Evolutionary conservation across 2,888 invertebrate species (phyloP).

Genomic region (Chrysodeixis includens): DNA sequence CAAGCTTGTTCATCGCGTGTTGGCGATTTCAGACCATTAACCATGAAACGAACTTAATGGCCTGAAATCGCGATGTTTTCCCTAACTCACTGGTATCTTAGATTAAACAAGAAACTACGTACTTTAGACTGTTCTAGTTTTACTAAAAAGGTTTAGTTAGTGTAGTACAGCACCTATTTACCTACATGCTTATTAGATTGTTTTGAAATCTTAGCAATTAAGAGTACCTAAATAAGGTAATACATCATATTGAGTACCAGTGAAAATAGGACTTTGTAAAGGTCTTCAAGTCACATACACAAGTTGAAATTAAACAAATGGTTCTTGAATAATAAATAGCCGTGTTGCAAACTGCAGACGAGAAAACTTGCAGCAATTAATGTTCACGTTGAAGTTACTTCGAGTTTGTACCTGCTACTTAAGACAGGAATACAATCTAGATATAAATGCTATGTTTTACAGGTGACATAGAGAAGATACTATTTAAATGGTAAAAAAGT

Average conservation of each 20-base stretch:
- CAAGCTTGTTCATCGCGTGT: background rate
- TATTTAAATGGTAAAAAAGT: background rate
- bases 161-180: no score
- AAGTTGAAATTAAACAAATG: conserved; percentile 21
- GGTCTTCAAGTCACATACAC: background rate
- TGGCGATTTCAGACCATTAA: background rate
- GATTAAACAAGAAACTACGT: background rate
- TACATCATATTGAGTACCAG: no score
- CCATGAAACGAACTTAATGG: background rate
- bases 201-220: no score
- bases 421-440: conserved; percentile 26
- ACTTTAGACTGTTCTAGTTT: background rate
- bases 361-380: conserved; percentile 63
- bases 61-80: background rate
- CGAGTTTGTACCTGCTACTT: conserved; percentile 50
- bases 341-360: conserved; percentile 30
- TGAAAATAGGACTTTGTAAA: no score
- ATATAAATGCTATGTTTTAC: conserved; percentile 21
- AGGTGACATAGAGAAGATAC: background rate
- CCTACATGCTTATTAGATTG: no score
- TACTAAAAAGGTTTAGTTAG: background rate
- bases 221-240: no score
- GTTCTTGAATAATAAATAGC: conserved; percentile 37
- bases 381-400: conserved; percentile 58
- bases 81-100: background rate